phyloP scores from a whole-genome alignment of 2,888 invertebrate species.

The Rotaria socialis region DNA sequence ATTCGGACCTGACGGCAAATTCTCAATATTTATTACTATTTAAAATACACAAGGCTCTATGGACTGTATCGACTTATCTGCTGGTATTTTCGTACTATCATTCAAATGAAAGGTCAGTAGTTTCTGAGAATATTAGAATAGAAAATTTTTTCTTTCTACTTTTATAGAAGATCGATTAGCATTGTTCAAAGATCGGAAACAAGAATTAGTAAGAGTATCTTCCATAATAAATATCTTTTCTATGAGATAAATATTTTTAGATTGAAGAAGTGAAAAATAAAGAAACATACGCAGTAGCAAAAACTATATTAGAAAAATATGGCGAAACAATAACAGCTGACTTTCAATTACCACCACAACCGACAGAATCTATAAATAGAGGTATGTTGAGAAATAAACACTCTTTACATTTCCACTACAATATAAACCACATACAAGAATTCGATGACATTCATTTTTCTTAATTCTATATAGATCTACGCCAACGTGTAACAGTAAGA shows the following conservation, averaged over 20 bases:
- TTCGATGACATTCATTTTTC: neutral
- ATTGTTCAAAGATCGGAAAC: conserved; percentile 27
- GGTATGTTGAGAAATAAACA: neutral
- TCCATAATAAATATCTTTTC: neutral
- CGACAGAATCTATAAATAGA: neutral
- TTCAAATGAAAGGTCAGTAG: neutral
- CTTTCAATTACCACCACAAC: neutral
- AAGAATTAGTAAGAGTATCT: neutral
- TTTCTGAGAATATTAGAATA: neutral
- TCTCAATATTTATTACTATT: neutral
- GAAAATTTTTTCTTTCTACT: neutral
- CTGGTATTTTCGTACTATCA: neutral
- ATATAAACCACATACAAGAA: too few species aligned
- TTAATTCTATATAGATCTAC: neutral
- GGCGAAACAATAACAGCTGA: neutral
- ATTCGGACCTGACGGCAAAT: neutral
- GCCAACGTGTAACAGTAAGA: neutral
- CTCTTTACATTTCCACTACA: too few species aligned
- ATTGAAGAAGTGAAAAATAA: neutral
- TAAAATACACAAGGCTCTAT: neutral
- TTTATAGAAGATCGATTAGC: neutral
- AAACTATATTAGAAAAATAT: neutral
- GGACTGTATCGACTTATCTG: neutral
- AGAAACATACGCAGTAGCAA: conserved; percentile 1
- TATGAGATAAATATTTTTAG: neutral